Conservation (phyloP, 53 echinoderm and acorn worm species). For the Holothuria scabra region DNA sequence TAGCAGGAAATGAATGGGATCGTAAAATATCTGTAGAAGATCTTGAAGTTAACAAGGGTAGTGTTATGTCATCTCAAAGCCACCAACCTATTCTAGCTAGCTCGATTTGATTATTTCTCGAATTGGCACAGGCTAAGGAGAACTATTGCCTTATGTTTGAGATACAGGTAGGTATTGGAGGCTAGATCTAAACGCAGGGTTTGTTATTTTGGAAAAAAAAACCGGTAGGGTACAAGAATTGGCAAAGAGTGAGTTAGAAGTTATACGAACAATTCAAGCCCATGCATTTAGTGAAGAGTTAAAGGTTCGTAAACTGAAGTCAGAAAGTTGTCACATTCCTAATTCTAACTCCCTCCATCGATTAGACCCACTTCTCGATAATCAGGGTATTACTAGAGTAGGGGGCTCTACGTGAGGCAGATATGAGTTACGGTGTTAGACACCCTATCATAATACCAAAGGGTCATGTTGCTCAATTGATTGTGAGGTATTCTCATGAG, state of each 20-base stretch:
- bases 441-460: slow-evolving; percentile 46
- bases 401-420: slow-evolving; percentile 13
- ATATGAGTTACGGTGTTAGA: slow-evolving; percentile 12
- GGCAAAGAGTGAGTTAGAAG: background rate
- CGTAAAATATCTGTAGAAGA: background rate
- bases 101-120: slow-evolving; percentile 45
- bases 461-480: slow-evolving; percentile 15
- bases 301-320: background rate
- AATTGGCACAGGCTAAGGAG: slow-evolving; percentile 52
- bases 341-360: background rate
- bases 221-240: background rate
- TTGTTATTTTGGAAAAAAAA: background rate
- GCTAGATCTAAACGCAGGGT: background rate
- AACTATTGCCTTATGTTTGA: slow-evolving; percentile 58
- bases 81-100: background rate
- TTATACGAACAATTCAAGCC: background rate
- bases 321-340: background rate
- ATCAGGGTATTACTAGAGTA: slow-evolving; percentile 1
- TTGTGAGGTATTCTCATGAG: slow-evolving; percentile 36
- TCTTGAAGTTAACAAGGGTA: background rate
- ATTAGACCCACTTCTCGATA: background rate
- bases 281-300: background rate
- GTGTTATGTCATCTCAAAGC: background rate
- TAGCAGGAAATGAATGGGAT: background rate
- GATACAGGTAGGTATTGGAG: slow-evolving; percentile 41